phyloP scores from a whole-genome alignment of 1,140 invertebrate genomes.

The Lepidurus arcticus region DNA sequence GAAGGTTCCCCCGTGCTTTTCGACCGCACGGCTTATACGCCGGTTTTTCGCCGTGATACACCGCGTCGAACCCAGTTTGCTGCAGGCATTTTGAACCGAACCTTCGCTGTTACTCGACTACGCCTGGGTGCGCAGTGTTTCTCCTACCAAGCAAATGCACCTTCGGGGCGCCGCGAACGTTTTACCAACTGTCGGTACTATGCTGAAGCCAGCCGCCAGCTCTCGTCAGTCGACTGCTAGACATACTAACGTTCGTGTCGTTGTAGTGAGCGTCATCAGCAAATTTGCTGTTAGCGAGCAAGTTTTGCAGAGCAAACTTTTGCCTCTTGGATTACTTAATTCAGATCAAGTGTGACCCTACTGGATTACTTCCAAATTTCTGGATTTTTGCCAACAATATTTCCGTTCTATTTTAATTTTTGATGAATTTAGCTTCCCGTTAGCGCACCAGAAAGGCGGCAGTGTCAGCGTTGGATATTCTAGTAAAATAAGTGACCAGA shows the following conservation, averaged over 20 bases:
- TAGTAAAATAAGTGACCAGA: too few relatives aligned
- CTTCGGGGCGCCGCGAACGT: neutral
- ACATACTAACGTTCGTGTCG: neutral
- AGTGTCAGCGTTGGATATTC: neutral
- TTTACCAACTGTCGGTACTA: neutral
- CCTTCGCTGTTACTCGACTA: neutral
- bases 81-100: neutral
- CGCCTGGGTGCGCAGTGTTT: conserved; percentile 7
- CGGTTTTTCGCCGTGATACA: neutral
- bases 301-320: neutral
- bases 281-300: neutral
- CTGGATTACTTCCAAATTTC: neutral
- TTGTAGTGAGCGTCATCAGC: neutral
- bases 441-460: neutral
- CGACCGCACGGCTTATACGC: conserved; percentile 16
- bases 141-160: neutral
- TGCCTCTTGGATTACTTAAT: neutral
- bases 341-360: neutral
- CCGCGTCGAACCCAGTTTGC: neutral
- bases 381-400: neutral
- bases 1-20: neutral
- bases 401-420: neutral
- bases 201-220: neutral
- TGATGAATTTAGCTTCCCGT: neutral
- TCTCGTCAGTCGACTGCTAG: neutral